Base-by-base conservation (phyloP, 2,113 vertebrate genomes). In the Numida meleagris region DNA sequence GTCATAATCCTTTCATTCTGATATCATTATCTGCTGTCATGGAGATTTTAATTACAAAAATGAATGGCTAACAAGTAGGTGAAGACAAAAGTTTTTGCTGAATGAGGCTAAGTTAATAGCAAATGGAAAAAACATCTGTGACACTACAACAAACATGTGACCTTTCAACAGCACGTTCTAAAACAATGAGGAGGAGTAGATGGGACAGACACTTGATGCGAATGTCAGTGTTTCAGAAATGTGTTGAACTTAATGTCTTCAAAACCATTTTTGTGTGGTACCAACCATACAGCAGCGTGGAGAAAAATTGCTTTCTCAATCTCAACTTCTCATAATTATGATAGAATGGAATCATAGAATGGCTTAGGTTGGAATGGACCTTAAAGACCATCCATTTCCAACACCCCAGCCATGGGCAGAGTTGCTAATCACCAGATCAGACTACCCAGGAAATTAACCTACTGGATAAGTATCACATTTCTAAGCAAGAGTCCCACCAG, bases 1-100 rank as follows among this genome's bases (percentile, higher is more conserved):
- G 53, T 92, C 21, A 34, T 65, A 93, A 92, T 75, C 40, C 34
- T 86, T 95, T 86, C 40, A 0, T 84, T 86, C 70, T 92, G 88
- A 86, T 86, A 96, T 92, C 73, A 92, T 89, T 84, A 86, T 58
- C 65, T 90, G 92, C 92, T 90, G 94, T 84, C 93, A 94, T 95
- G 93, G 94, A 68, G 58, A 94, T 84, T 88, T 90, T 93, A 88
- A 92, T 91, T 75, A 86, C 46, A 86, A 95, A 94, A 91, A 72
- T 65, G 65, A 86, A 72, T 84, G 66, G 57, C 43, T 83, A 76
- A 51, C 68, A 53, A 88, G 88, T 86, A 76, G 82, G 82, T 2
- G 12, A 97, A 70, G 63, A 87, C 67, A 82, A 80, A 93, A 89
- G 73, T 92, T 94, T 94, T 68, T 34, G n/a, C 58, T 73, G 83